Base-by-base conservation (phyloP, 2,113 vertebrate genomes). In the Ranitomeya variabilis region DNA sequence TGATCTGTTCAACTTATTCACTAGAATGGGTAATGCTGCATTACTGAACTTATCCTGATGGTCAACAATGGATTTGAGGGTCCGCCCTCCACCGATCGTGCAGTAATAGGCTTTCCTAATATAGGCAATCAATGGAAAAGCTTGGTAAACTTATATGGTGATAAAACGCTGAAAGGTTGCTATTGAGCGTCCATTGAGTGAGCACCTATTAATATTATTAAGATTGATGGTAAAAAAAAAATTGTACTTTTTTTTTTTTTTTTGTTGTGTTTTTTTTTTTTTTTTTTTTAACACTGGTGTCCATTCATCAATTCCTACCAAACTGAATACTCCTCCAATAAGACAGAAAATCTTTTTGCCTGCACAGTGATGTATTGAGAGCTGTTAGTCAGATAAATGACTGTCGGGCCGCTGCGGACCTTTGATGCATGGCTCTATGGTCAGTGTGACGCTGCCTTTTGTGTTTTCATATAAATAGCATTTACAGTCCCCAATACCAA, bases 301-400 rank as follows among this genome's bases (percentile, higher is more conserved):
- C 85, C 64, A 76, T 79, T 76, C 74, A 86, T 86, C 85, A 86
- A 86, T 80, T 80, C 59, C 62, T 62, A 66, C 37, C 76, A 79
- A 52, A 23, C 15, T 23, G 26, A 87, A 80, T 18, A 80, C 11
- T 31, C 51, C 79, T 10, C 59, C 37, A 87, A 19, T 67, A 78
- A 52, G 74, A 87, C 31, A 51, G 76, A 79, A 86, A 87, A 87
- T 87, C 60, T 67, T 79, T 13, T 62, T 51, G 37, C 62, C 77
- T 11, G 57, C 59, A 9, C 64, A 37, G 37, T 79, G 85, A 87
- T 79, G 45, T 66, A 79, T 79, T 15, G 85, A 52, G 23, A 54
- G 59, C 73, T 79, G 85, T 37, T 66, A 55, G 85, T 13, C 54
- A 77, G 76, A 87, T 87, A 66, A 87, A 87, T 87, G 85, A 87